phyloP scores from a whole-genome alignment of 2,888 invertebrate species.

The Steromphala cineraria region DNA sequence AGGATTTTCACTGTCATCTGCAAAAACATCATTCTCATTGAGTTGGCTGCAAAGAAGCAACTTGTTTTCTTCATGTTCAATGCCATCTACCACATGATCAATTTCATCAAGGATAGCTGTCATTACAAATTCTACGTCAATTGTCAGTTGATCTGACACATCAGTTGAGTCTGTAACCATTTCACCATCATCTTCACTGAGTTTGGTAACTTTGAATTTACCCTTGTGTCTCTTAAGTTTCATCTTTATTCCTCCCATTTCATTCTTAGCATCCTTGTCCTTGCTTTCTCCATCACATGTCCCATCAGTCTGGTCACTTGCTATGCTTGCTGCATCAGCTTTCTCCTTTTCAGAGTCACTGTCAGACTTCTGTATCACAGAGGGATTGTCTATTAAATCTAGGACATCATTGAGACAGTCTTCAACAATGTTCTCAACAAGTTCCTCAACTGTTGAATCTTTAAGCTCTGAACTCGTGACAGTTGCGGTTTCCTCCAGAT shows the following conservation, averaged over 20 bases:
- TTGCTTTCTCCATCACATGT: background rate
- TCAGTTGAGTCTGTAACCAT: background rate
- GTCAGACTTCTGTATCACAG: background rate
- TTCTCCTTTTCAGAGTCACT: background rate
- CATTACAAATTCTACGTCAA: background rate
- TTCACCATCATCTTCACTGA: background rate
- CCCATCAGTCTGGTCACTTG: background rate
- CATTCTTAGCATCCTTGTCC: background rate
- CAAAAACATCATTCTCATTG: background rate
- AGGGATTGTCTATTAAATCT: too few relatives aligned
- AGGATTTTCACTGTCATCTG: background rate
- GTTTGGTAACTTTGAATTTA: background rate
- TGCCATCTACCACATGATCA: background rate
- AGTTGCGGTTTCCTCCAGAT: too few relatives aligned
- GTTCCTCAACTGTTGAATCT: too few relatives aligned
- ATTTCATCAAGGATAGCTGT: background rate
- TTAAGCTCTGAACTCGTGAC: too few relatives aligned
- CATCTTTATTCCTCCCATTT: constrained; percentile 1
- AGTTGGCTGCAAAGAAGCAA: background rate
- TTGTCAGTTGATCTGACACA: background rate
- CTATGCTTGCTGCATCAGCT: background rate
- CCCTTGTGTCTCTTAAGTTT: constrained; percentile 10
- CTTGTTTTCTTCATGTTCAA: background rate
- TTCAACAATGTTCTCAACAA: too few relatives aligned
- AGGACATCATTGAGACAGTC: too few relatives aligned